phyloP scores from a whole-genome alignment of 2,888 invertebrate species.

The Incurvaria masculella region DNA sequence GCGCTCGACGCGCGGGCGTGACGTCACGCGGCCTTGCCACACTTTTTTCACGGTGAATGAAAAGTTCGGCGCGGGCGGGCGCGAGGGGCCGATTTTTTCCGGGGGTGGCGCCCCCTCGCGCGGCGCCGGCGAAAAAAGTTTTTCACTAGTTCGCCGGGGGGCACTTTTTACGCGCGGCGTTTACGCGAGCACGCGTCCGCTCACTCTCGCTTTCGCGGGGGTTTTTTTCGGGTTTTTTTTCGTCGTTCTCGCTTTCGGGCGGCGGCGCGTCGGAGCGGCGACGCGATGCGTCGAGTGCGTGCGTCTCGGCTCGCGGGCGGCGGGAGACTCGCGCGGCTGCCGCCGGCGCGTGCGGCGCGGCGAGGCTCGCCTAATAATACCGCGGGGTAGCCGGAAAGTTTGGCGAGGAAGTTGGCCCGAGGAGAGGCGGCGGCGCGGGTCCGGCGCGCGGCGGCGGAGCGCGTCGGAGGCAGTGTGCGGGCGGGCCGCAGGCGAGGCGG shows the following conservation, averaged over 20 bases:
- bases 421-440: slow-evolving; percentile 15
- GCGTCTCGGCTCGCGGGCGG: slow-evolving; percentile 29
- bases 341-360: slow-evolving; percentile 24
- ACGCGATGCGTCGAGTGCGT: slow-evolving; percentile 33
- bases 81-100: slow-evolving; percentile 51
- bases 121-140: slow-evolving; percentile 40
- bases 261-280: slow-evolving; percentile 17
- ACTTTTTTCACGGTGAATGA: slow-evolving; percentile 61
- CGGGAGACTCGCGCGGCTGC: slow-evolving; percentile 22
- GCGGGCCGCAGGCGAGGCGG: slow-evolving; percentile 28
- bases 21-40: slow-evolving; percentile 53
- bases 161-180: slow-evolving; percentile 53
- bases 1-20: slow-evolving; percentile 54
- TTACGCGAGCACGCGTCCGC: slow-evolving; percentile 37
- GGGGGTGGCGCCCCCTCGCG: slow-evolving; percentile 49
- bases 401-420: slow-evolving; percentile 7
- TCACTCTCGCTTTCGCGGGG: slow-evolving; percentile 28
- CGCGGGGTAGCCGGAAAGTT: slow-evolving; percentile 8
- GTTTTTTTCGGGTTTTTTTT: slow-evolving; percentile 24
- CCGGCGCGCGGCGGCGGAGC: slow-evolving; percentile 15
- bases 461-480: slow-evolving; percentile 36
- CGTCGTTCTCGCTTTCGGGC: slow-evolving; percentile 14
- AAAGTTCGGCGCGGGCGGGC: slow-evolving; percentile 56
- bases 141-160: slow-evolving; percentile 52
- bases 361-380: slow-evolving; percentile 52